These are phyloP conservation scores for Platorchestia sp. DNA, from an alignment of 1,140 invertebrate genomes.

Conservation along the genomic window DNA sequence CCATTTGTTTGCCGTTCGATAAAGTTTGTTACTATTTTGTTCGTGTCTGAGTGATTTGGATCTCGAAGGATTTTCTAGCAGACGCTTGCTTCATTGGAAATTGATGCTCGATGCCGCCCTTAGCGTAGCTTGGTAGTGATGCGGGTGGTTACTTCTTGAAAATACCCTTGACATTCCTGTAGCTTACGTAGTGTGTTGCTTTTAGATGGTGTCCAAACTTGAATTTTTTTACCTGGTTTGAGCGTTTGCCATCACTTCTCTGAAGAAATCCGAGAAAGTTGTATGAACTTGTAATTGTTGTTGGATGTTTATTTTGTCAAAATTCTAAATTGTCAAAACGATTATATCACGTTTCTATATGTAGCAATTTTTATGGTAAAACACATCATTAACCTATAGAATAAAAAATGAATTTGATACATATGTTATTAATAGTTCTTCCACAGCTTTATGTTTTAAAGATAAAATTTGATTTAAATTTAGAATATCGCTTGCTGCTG, in stretches of 20 bases:
- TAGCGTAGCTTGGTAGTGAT: neutral
- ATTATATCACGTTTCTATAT: neutral
- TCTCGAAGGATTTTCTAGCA: neutral
- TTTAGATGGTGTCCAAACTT: neutral
- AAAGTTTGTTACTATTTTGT: neutral
- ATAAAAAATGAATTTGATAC: no score
- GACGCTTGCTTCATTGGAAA: neutral
- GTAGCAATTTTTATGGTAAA: no score
- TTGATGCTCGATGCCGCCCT: conserved; percentile 20
- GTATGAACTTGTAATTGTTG: neutral
- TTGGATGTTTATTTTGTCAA: neutral
- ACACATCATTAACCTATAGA: no score
- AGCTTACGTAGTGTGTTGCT: neutral
- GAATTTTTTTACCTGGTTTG: neutral
- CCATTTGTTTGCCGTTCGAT: neutral
- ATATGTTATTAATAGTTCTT: neutral
- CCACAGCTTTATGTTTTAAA: neutral
- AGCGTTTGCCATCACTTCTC: neutral
- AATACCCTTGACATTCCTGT: neutral
- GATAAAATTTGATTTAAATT: neutral
- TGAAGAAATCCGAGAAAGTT: neutral
- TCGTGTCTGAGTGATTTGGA: neutral
- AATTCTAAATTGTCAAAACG: neutral
- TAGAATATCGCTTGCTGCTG: neutral
- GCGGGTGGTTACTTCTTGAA: neutral